Percentiles rank a stretch among this genome's conserved stretches.
phyloP scores from a whole-genome alignment of 2,888 invertebrate species.

The Lycocerus yunnanus region DNA sequence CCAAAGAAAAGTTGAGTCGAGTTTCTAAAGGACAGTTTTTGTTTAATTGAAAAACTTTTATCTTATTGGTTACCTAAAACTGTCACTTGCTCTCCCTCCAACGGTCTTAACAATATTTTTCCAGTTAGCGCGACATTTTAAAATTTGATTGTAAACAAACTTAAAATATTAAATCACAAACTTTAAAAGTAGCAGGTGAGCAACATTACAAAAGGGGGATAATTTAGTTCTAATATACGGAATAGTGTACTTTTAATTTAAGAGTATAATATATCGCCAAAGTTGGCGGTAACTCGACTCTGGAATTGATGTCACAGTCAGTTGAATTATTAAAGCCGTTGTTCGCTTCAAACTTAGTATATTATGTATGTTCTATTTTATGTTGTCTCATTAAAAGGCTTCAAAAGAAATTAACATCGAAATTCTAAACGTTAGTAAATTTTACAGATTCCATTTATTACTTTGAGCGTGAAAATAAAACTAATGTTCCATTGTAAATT shows the following conservation, averaged over 20 bases:
- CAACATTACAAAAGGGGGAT: constrained; percentile 13
- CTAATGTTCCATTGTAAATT: neutral
- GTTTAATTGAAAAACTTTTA: neutral
- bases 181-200: constrained; percentile 25
- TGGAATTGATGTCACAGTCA: constrained; percentile 28
- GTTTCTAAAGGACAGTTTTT: neutral
- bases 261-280: constrained; percentile 22
- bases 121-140: neutral
- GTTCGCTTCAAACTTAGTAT: constrained; percentile 9
- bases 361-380: constrained; percentile 1
- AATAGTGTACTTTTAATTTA: constrained; percentile 7
- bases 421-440: neutral
- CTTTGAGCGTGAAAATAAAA: neutral
- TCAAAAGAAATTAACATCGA: neutral
- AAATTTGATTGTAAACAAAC: neutral
- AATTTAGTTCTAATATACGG: constrained; percentile 27
- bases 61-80: neutral
- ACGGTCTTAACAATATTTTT: neutral
- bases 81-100: neutral
- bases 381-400: constrained; percentile 10
- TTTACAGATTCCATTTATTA: constrained; percentile 3
- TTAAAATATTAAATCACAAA: constrained; percentile 17
- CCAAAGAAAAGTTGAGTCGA: neutral
- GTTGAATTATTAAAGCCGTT: constrained; percentile 24
- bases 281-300: constrained; percentile 24